Evolutionary conservation across 2,797 vertebrate species (phyloP).

Genomic region (Pogoniulus pusillus): DNA sequence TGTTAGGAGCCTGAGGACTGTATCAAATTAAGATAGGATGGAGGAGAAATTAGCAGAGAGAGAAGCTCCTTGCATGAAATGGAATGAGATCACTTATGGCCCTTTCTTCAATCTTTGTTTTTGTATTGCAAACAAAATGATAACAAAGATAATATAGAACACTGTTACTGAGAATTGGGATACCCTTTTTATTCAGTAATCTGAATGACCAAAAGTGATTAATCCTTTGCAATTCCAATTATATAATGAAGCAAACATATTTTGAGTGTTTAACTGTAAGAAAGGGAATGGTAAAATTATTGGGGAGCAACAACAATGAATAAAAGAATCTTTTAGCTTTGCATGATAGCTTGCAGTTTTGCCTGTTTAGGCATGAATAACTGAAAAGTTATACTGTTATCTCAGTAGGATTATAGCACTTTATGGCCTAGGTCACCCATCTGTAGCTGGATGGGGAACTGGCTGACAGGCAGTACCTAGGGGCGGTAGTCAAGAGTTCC

Average conservation of each 20-base stretch:
- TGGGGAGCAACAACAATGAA: not conserved
- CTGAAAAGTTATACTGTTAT: not conserved
- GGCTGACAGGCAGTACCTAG: too few relatives aligned
- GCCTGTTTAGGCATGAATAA: not conserved
- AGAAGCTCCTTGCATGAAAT: conserved; percentile 3
- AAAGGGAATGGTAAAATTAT: not conserved
- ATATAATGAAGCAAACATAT: not conserved
- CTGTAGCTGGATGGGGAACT: too few relatives aligned
- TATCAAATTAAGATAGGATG: conserved; percentile 31
- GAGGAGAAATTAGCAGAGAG: conserved; percentile 33
- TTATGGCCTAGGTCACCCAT: too few relatives aligned
- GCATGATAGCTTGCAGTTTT: not conserved
- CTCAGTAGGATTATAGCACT: not conserved
- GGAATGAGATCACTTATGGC: not conserved
- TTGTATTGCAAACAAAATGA: not conserved
- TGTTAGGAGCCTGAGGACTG: conserved; percentile 46
- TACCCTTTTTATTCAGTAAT: not conserved
- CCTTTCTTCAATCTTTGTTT: conserved; percentile 2
- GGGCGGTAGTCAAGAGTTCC: too few relatives aligned
- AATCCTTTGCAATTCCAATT: not conserved
- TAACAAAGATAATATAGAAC: not conserved
- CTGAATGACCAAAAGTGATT: conserved; percentile 17
- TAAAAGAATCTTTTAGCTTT: not conserved
- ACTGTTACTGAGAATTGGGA: not conserved
- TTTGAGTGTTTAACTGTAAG: not conserved